Conservation (phyloP, 2,113 vertebrate genomes). For the Pollimyrus isidori region DNA sequence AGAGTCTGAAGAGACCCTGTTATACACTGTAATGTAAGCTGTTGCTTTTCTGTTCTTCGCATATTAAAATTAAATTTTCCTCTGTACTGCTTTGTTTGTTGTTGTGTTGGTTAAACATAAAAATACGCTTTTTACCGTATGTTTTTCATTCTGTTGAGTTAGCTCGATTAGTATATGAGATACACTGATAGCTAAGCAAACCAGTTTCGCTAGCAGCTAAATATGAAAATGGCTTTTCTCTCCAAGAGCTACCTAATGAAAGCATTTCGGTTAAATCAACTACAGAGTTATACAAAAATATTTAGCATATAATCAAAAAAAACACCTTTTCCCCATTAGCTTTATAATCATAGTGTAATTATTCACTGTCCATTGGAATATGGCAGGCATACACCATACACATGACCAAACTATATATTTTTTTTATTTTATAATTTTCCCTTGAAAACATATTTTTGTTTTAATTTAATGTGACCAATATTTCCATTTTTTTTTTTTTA, state of each 20-base stretch:
- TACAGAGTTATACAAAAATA: background rate
- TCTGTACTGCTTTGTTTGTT: background rate
- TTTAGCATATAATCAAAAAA: background rate
- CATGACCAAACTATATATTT: background rate
- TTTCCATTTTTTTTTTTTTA: background rate
- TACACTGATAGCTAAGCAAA: no score
- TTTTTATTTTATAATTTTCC: background rate
- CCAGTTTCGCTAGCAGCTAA: background rate
- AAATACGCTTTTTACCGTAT: background rate
- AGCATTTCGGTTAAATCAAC: background rate
- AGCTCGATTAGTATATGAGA: background rate
- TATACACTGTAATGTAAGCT: background rate
- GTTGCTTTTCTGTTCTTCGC: background rate
- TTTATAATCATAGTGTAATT: background rate
- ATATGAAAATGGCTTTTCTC: background rate
- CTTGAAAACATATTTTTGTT: background rate
- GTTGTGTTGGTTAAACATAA: background rate
- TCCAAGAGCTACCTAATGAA: background rate
- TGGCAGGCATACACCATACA: background rate
- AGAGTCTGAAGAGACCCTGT: constrained; percentile 17
- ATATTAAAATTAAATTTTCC: background rate
- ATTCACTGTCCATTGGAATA: background rate
- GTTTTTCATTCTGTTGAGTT: background rate
- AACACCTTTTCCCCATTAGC: background rate
- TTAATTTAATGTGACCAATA: background rate